Conservation (phyloP, 2,888 invertebrate species). For the Chrysomela aeneicollis region DNA sequence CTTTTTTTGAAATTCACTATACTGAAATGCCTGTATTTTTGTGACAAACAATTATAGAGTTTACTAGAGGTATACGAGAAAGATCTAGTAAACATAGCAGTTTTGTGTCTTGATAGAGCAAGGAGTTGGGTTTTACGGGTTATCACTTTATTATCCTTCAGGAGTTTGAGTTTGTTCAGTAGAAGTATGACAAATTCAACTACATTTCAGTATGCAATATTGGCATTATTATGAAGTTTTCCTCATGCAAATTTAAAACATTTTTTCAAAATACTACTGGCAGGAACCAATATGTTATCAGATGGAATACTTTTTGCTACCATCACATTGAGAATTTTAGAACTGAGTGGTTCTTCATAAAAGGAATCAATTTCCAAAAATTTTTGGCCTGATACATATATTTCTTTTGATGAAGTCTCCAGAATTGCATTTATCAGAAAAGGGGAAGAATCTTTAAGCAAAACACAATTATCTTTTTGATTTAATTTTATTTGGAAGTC, state of each 20-base stretch:
- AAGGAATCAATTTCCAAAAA: constrained; percentile 20
- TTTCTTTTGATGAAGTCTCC: constrained; percentile 16
- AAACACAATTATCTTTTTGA: constrained; percentile 14
- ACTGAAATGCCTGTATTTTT: too few species aligned
- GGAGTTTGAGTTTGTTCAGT: too few species aligned
- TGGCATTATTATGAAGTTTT: constrained; percentile 19
- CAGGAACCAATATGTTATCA: constrained; percentile 12
- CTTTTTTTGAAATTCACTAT: too few species aligned
- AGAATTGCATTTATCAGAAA: constrained; percentile 13
- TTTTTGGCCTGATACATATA: constrained; percentile 20
- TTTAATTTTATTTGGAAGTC: constrained; percentile 9
- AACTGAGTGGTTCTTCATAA: constrained; percentile 16
- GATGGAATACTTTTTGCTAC: constrained; percentile 5
- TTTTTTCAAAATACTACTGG: constrained; percentile 15
- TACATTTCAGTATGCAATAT: constrained; percentile 14
- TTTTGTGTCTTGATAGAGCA: too few species aligned
- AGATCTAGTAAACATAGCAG: too few species aligned
- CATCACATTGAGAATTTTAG: constrained; percentile 11
- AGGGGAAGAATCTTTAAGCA: constrained; percentile 11
- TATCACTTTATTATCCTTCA: too few species aligned
- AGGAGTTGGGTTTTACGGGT: too few species aligned
- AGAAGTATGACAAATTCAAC: too few species aligned
- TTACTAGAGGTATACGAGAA: too few species aligned
- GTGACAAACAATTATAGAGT: too few species aligned
- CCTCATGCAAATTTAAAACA: constrained; percentile 19